Evolutionary conservation across 2,113 vertebrate genomes (phyloP).

Genomic region (Sitta europaea): DNA sequence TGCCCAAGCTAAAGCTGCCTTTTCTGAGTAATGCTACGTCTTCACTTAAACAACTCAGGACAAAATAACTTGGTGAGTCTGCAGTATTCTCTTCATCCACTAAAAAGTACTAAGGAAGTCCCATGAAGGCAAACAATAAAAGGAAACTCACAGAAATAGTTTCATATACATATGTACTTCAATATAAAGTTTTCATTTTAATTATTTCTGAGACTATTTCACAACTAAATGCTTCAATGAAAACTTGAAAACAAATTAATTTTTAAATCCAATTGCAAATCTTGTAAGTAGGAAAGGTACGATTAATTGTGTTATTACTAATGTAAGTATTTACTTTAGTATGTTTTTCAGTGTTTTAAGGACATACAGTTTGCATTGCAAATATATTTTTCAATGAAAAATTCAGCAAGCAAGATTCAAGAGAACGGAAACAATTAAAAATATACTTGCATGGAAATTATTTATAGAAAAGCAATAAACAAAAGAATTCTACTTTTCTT

Average conservation of each 20-base stretch:
- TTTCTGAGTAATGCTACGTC: neutral
- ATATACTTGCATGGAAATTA: neutral
- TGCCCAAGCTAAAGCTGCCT: neutral
- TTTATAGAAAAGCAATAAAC: neutral
- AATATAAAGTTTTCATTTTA: neutral
- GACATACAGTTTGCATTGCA: neutral
- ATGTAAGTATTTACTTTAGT: neutral
- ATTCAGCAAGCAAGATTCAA: neutral
- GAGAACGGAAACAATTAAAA: neutral
- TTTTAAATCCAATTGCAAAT: neutral
- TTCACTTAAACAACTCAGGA: neutral
- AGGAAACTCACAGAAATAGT: neutral
- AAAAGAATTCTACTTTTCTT: neutral
- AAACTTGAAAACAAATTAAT: neutral
- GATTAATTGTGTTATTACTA: neutral
- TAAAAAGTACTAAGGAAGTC: neutral
- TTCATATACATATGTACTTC: rapidly evolving
- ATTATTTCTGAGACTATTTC: neutral
- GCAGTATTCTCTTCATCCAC: neutral
- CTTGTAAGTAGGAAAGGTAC: neutral
- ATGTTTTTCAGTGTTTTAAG: neutral
- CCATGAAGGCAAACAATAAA: neutral
- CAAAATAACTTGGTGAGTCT: neutral
- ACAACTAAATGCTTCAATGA: neutral
- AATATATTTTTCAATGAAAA: neutral